A percentile compares a stretch with the other conserved stretches of the same genome.
Conservation (phyloP, 2,888 invertebrate species). For the Podotricha telesiphe region DNA sequence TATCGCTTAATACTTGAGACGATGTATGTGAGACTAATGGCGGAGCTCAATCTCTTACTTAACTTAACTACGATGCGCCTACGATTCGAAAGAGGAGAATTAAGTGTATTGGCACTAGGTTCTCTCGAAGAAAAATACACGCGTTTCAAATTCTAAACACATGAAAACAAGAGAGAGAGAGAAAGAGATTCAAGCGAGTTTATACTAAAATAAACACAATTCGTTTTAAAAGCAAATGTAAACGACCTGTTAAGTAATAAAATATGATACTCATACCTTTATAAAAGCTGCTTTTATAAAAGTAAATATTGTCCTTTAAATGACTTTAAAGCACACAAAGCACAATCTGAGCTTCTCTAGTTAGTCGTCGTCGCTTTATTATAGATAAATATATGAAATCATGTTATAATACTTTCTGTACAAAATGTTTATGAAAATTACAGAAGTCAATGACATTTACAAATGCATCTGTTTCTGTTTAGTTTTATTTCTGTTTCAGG, state of each 20-base stretch:
- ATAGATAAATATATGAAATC: not conserved
- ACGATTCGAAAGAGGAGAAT: too few species aligned
- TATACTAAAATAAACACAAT: not conserved
- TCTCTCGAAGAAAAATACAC: too few species aligned
- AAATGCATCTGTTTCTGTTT: not conserved
- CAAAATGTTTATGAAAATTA: not conserved
- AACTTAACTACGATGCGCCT: too few species aligned
- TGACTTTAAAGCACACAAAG: slow-evolving; percentile 3
- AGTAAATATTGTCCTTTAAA: not conserved
- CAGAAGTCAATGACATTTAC: not conserved
- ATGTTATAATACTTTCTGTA: not conserved
- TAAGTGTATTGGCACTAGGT: too few species aligned
- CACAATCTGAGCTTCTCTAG: not conserved
- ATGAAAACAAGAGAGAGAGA: too few species aligned
- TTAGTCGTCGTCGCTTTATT: too few species aligned
- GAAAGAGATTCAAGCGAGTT: not conserved
- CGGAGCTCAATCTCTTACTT: too few species aligned
- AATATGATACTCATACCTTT: not conserved
- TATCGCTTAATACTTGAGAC: too few species aligned
- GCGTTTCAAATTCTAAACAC: too few species aligned
- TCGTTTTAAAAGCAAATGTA: not conserved
- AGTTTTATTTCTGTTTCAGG: not conserved
- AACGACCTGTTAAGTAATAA: slow-evolving; percentile 1
- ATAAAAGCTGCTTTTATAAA: not conserved
- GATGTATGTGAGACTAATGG: too few species aligned